Base-by-base conservation (phyloP, 1,140 invertebrate genomes). In the Euwallacea fornicatus region DNA sequence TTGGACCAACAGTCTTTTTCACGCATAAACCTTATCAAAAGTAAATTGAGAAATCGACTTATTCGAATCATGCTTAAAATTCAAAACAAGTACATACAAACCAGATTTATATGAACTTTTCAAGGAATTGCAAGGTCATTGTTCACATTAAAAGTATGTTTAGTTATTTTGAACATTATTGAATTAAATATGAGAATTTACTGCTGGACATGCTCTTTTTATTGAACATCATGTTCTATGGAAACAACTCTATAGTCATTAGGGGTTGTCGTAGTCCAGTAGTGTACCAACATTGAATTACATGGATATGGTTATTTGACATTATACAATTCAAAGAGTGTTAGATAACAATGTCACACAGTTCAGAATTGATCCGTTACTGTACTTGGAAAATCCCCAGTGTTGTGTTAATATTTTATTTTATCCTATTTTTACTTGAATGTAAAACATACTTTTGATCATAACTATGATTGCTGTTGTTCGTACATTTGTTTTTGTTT, bases 1-100 rank as follows among this genome's bases (percentile, higher is more conserved):
- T 75, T 69, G 66, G 71, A 42, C 76, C 75, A 76, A 70, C 66
- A 77, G 76, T 47, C 71, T 60, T 75, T 77, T 65, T 77, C 76
- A 71, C 65, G 54, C 73, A 76, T 74, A 44, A 74, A 76, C 66
- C 59, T 76, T 67, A 77, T 76, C 56, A 76, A 77, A 73, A 73
- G 16, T 7, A 56, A 56, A 56, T 21, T 56, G 55, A 56, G 55
- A 56, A 56, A 21, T 56, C 55, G 71, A 71, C 64, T 76, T 74
- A 74, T 66, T 74, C 72, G 69, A 72, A 61, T 71, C 62, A 58
- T 75, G 73, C 63, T 69, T 77, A 58, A 77, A 68, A 69, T 59
- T 74, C 10, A 56, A 56, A 56, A 56, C 21, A 7, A 56, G 2
- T 9, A 56, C 55, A 56, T 75, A 72, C 69, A 63, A 71, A 65